Conservation (phyloP, 2,888 invertebrate species). For the Lepeophtheirus nordmannii region DNA sequence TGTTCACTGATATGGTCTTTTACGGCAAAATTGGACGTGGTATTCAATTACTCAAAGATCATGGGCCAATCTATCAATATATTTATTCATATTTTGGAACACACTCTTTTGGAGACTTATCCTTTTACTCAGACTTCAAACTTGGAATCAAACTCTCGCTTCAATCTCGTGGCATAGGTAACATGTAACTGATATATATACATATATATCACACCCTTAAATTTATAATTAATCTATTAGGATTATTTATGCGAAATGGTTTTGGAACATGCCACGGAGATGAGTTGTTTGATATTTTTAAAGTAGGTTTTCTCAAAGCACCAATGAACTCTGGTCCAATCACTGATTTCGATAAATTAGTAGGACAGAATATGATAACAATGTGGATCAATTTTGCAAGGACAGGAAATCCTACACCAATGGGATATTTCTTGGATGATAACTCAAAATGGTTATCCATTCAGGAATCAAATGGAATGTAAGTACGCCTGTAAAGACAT, state of each 20-base stretch:
- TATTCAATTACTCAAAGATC: not conserved
- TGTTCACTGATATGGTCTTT: not conserved
- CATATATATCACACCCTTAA: not conserved
- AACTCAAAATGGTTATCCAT: not conserved
- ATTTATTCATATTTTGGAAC: not conserved
- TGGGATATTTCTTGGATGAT: constrained; percentile 1
- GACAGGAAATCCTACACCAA: not conserved
- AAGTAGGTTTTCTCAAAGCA: not conserved
- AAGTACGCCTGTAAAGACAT: not conserved
- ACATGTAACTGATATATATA: not conserved
- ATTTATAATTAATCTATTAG: constrained; percentile 3
- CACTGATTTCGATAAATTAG: not conserved
- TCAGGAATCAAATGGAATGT: not conserved
- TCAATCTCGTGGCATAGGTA: constrained; percentile 1
- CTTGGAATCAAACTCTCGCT: not conserved
- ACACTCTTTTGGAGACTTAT: not conserved
- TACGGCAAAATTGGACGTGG: not conserved
- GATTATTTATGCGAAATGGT: not conserved
- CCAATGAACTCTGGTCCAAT: not conserved
- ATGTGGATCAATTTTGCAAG: constrained; percentile 4
- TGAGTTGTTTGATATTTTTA: not conserved
- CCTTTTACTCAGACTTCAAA: constrained; percentile 2
- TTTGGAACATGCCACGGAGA: not conserved
- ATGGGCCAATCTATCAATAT: not conserved
- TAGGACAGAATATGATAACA: not conserved